phyloP scores from a whole-genome alignment of 2,888 invertebrate species.

The Ornithoptera alexandrae region DNA sequence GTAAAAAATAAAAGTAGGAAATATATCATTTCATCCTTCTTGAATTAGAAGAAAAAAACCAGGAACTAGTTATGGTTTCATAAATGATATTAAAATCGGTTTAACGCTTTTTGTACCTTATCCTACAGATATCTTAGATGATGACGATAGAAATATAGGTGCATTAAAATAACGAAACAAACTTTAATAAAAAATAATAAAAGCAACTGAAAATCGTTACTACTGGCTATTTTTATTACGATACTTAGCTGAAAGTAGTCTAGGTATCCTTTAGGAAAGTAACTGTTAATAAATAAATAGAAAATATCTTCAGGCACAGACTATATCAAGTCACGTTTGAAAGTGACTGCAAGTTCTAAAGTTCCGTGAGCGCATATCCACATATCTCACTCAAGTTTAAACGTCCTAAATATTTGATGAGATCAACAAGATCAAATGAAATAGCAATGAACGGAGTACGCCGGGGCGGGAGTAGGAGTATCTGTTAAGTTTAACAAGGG shows the following conservation, averaged over 20 bases:
- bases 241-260: background rate
- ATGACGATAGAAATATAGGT: too few relatives aligned
- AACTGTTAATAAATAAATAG: constrained; percentile 37
- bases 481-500: constrained; percentile 69
- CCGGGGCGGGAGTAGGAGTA: constrained; percentile 53
- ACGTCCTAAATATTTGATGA: constrained; percentile 76
- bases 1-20: too few relatives aligned
- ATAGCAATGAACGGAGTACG: constrained; percentile 58
- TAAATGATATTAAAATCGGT: too few relatives aligned
- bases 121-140: too few relatives aligned
- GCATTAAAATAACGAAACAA: too few relatives aligned
- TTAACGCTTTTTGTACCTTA: too few relatives aligned
- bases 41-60: too few relatives aligned
- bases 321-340: constrained; percentile 49
- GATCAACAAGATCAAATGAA: constrained; percentile 72
- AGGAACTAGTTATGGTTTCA: too few relatives aligned
- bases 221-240: background rate
- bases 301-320: constrained; percentile 36
- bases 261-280: background rate
- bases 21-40: too few relatives aligned
- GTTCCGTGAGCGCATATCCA: constrained; percentile 45
- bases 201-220: too few relatives aligned
- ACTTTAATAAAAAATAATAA: too few relatives aligned
- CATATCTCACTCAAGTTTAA: constrained; percentile 68
- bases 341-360: constrained; percentile 46